These are phyloP conservation scores for Leptoclinus maculatus DNA, from an alignment of 2,797 vertebrate species.

Conservation along the genomic window DNA sequence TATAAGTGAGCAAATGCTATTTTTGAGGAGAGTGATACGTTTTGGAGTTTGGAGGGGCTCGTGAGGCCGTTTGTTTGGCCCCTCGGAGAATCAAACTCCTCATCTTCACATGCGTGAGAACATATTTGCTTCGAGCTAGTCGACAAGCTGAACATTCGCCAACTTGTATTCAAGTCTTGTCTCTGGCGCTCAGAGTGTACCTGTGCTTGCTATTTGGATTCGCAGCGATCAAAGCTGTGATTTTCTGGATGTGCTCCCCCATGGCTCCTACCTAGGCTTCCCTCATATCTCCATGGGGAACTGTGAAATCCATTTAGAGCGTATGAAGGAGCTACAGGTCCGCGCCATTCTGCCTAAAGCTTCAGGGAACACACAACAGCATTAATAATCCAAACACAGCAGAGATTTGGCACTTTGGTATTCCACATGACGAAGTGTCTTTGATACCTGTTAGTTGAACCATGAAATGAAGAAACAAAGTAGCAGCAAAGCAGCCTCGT, in stretches of 20 bases:
- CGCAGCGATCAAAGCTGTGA: constrained; percentile 59
- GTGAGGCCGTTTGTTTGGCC: background rate
- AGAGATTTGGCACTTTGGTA: constrained; percentile 49
- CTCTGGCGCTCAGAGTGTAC: constrained; percentile 27
- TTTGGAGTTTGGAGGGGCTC: background rate
- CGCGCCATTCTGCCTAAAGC: constrained; percentile 52
- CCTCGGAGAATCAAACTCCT: constrained; percentile 13
- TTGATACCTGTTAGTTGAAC: constrained; percentile 57
- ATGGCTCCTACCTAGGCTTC: constrained; percentile 52
- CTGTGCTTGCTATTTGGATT: constrained; percentile 60
- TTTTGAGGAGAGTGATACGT: constrained; percentile 3
- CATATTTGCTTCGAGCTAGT: constrained; percentile 16
- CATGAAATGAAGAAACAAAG: constrained; percentile 50
- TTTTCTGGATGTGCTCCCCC: constrained; percentile 64
- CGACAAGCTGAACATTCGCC: constrained; percentile 24
- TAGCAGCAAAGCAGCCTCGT: constrained; percentile 24
- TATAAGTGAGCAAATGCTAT: background rate
- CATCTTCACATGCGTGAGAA: constrained; percentile 33
- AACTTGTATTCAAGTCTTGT: constrained; percentile 51
- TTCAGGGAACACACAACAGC: constrained; percentile 50
- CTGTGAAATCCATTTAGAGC: constrained; percentile 72
- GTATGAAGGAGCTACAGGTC: constrained; percentile 58
- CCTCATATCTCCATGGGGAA: constrained; percentile 61
- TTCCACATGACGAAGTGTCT: constrained; percentile 59
- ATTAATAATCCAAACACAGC: constrained; percentile 55